These are phyloP conservation scores for Mythimna albipuncta DNA, from an alignment of 2,888 invertebrate species.

Conservation along the genomic window DNA sequence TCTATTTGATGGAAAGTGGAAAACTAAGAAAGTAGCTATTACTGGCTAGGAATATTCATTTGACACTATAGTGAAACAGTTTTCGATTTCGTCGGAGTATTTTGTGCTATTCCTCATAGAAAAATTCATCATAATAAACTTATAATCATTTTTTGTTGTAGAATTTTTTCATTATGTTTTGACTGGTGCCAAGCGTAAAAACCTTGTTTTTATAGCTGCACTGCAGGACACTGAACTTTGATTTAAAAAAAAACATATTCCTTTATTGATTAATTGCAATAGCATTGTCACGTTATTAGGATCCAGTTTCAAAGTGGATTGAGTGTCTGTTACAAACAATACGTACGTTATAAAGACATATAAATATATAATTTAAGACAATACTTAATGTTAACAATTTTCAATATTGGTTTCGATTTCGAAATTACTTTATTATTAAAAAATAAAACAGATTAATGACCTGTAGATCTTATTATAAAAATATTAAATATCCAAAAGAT, in stretches of 20 bases:
- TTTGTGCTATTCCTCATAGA: too few relatives aligned
- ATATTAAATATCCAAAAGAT: too few relatives aligned
- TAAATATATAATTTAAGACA: neutral
- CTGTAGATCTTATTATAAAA: too few relatives aligned
- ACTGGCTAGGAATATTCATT: too few relatives aligned
- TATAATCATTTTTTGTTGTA: conserved; percentile 1
- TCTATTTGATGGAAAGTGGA: too few relatives aligned
- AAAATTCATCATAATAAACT: too few relatives aligned
- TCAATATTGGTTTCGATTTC: neutral
- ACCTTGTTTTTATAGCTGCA: conserved; percentile 37
- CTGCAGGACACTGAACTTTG: conserved; percentile 40
- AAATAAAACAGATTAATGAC: neutral
- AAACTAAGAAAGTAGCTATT: too few relatives aligned
- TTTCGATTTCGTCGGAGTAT: too few relatives aligned
- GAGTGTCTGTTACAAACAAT: conserved; percentile 27
- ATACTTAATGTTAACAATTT: neutral
- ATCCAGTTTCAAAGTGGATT: conserved; percentile 42
- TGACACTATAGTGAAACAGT: too few relatives aligned
- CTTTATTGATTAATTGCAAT: conserved; percentile 12
- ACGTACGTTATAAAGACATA: neutral
- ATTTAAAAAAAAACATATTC: conserved; percentile 33
- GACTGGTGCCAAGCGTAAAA: conserved; percentile 12
- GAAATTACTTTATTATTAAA: neutral
- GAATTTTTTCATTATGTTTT: conserved; percentile 13
- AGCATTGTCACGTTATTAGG: conserved; percentile 17